Evolutionary conservation across 2,113 vertebrate species (phyloP).

Genomic region (Carettochelys insculpta): DNA sequence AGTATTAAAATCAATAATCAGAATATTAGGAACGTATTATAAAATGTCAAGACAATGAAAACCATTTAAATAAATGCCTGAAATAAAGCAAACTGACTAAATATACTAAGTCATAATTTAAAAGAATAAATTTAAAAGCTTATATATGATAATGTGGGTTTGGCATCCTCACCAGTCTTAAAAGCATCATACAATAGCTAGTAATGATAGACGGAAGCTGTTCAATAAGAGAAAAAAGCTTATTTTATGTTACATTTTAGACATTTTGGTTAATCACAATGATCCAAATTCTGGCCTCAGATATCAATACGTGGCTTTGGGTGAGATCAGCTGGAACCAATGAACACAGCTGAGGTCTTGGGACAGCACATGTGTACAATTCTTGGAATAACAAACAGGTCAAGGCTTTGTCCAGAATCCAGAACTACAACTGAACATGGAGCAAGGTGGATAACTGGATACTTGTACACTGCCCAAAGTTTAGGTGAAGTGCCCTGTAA

Average conservation of each 20-base stretch:
- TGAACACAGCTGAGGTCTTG: background rate
- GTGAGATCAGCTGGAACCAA: background rate
- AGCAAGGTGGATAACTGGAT: background rate
- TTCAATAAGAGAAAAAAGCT: background rate
- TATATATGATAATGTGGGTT: background rate
- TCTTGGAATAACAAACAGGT: background rate
- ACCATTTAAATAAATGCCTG: constrained; percentile 72
- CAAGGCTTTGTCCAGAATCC: accelerated
- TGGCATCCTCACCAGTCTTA: background rate
- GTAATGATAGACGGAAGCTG: background rate
- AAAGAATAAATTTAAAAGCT: constrained; percentile 61
- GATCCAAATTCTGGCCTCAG: background rate
- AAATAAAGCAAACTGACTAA: constrained; percentile 72
- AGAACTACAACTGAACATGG: background rate
- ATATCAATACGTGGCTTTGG: background rate
- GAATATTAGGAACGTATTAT: constrained; percentile 80
- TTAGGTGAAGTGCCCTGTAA: accelerated
- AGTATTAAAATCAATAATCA: constrained; percentile 81
- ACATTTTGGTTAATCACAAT: background rate
- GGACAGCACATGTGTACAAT: background rate
- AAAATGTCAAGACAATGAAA: constrained; percentile 77
- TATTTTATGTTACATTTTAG: constrained; percentile 1
- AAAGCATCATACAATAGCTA: background rate
- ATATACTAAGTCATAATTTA: constrained; percentile 66
- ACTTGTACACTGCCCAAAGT: background rate